Evolutionary conservation across 2,797 vertebrate species (phyloP), one percentile per base, ranked within the genome.

Genomic region (Coranthus polyacanthus): DNA sequence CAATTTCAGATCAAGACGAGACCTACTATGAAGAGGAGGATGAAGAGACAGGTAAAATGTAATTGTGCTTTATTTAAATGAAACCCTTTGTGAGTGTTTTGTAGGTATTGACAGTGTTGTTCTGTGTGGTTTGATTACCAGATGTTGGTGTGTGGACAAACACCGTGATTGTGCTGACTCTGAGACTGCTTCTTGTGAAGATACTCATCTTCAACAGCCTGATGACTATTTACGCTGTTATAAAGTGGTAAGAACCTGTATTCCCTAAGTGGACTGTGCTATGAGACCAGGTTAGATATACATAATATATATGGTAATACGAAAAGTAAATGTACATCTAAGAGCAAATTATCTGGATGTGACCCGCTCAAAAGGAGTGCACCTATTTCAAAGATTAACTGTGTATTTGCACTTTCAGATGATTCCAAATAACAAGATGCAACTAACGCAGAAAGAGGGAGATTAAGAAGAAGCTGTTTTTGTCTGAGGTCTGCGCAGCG

Each of bases 141-240:
- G 92, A 71, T 56, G 62, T 81, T 49, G 66, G 2, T 38, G 39
- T 52, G 32, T 85, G 92, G 85, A 93, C 89, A 3, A 74, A 86
- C 52, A 72, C 80, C 1, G 70, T 93, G 46, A 55, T 82, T 10
- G 43, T 94, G 12, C 51, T 88, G 61, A 52, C 39, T 59, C 45
- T 94, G 54, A 91, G 93, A 76, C 83, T 93, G 44, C 62, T 95
- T 29, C 68, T 95, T 44, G 44, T 93, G 36, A 95, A 95, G 83
- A 88, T 66, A 58, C 60, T 89, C 0, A 0, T 89, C 63, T 94
- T 94, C 54, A 90, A 95, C 68, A 54, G 87, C 17, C 58, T 95
- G 72, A 86, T 94, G 77, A 95, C 93, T 18, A 79, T 22, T 22
- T 78, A 85, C 12, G 74, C 78, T 29, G 83, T 93, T 55, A 88